Percentiles rank a stretch among this genome's conserved stretches.
phyloP scores from a whole-genome alignment of 2,888 invertebrate species.

The Homarus gammarus region DNA sequence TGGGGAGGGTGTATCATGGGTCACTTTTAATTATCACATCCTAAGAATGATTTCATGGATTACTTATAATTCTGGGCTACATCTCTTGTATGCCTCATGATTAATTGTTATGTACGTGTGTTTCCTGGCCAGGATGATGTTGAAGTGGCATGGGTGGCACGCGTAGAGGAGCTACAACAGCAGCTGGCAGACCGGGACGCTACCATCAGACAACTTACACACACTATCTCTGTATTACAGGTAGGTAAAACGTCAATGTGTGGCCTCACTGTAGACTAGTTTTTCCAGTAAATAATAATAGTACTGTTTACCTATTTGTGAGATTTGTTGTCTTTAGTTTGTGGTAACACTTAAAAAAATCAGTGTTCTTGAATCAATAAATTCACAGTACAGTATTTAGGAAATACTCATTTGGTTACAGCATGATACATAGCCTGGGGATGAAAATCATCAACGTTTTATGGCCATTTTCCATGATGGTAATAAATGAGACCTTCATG shows the following conservation, averaged over 20 bases:
- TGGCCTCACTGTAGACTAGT: too few relatives aligned
- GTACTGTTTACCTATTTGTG: not conserved
- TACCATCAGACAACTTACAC: constrained; percentile 86
- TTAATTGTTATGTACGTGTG: too few relatives aligned
- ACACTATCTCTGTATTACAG: constrained; percentile 61
- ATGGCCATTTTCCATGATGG: too few relatives aligned
- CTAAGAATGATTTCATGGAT: too few relatives aligned
- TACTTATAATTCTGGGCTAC: too few relatives aligned
- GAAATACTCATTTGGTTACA: too few relatives aligned
- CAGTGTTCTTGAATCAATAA: not conserved
- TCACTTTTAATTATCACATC: too few relatives aligned
- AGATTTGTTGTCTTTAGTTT: not conserved
- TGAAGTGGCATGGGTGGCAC: constrained; percentile 80
- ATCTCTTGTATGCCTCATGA: too few relatives aligned
- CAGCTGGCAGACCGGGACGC: constrained; percentile 90
- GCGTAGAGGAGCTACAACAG: constrained; percentile 87
- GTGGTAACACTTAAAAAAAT: not conserved
- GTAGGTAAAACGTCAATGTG: constrained; percentile 8
- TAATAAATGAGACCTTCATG: too few relatives aligned
- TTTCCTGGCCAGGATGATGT: constrained; percentile 80
- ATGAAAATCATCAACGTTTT: too few relatives aligned
- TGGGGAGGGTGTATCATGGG: too few relatives aligned
- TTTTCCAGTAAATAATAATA: not conserved
- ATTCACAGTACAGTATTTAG: not conserved
- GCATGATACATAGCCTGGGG: too few relatives aligned